These are phyloP conservation scores for Turritopsis dohrnii DNA, from an alignment of 30 jellyfish, hydroid and myxozoan genomes.

Conservation along the genomic window DNA sequence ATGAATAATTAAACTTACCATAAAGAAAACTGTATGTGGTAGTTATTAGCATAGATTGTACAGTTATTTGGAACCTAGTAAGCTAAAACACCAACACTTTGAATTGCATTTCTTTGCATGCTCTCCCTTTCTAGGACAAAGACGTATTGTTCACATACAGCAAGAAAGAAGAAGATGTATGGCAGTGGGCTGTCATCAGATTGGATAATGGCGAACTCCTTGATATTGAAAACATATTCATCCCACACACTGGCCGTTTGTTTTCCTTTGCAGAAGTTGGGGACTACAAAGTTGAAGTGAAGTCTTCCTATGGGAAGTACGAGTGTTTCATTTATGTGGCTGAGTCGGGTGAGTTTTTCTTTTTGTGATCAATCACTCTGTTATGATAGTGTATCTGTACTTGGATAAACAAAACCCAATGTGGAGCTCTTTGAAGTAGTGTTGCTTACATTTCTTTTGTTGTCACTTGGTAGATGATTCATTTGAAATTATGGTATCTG, in stretches of 20 bases:
- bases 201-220: conserved; percentile 18
- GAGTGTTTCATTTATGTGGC: conserved; percentile 41
- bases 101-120: no score
- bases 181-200: conserved; percentile 28
- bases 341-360: conserved; percentile 6
- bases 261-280: conserved; percentile 29
- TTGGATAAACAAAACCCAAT: no score
- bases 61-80: no score
- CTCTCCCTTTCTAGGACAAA: conserved; percentile 10
- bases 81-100: no score
- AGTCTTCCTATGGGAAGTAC: conserved; percentile 23
- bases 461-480: not conserved
- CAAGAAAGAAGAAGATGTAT: conserved; percentile 25
- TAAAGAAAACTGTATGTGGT: no score
- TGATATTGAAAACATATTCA: conserved; percentile 31
- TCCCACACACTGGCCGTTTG: conserved; percentile 37
- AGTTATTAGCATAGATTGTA: no score
- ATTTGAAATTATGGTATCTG: not conserved
- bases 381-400: no score
- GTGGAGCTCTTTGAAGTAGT: no score
- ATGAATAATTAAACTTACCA: no score
- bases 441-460: no score
- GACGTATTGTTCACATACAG: conserved; percentile 31
- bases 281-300: conserved; percentile 22
- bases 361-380: not conserved